Evolutionary conservation across 2,888 invertebrate genomes (phyloP), one percentile per base, ranked within the genome.

Genomic region (Erpobdella octoculata): DNA sequence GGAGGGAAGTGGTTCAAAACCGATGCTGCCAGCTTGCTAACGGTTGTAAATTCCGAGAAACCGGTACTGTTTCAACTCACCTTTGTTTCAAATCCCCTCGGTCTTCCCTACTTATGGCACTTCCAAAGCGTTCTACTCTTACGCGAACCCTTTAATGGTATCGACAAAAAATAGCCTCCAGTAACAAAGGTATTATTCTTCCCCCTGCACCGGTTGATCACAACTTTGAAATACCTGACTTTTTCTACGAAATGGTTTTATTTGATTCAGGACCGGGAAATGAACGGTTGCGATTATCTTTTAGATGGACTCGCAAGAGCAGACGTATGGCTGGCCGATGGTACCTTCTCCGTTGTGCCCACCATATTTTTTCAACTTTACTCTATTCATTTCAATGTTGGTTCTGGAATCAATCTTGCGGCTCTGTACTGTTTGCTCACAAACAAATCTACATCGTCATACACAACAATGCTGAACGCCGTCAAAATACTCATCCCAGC

Each of bases 261-360:
- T 66, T 66, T 38, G 37, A 41, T 66, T 66, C 66, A n/a, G 65
- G 38, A 3, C 18, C 66, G 5, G 38, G 66, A 4, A 21, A 41
- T 28, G 15, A 9, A 6, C 66, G 38, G 68, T 18, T 58, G 28
- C 3, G 25, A 3, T 9, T 21, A 12, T 1, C 68, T 68, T 2
- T 35, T 68, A 25, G 53, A 68, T 28, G 68, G 68, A 18, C 35
- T 68, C 25, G 41, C 46, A 2, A 41, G 58, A 28, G 15, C 68
- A 6, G 68, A 48, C 25, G 53, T 68, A 15, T 68, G 68, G 68
- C 48, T 68, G 25, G 68, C 68, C 9, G 68, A 68, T 31, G 68
- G 68, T 4, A 68, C 68, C 12, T 68, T 68, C 6, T 6, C 5
- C 15, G 31, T 68, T 28, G 68, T 68, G 2, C 48, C 58, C 21